Base-by-base conservation (phyloP, 2,888 invertebrate genomes). In the Psylliodes chrysocephalus region DNA sequence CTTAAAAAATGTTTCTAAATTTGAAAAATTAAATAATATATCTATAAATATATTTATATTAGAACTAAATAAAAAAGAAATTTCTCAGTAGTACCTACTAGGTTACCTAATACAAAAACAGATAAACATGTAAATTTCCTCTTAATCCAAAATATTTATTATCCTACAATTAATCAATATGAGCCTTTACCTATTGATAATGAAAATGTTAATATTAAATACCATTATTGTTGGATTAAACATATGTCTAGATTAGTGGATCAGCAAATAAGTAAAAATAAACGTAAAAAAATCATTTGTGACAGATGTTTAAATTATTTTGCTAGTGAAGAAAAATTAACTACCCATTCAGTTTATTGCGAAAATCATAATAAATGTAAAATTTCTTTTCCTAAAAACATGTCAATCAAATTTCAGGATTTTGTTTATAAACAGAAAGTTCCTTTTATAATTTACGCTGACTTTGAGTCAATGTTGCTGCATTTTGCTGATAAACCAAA, bases 291-390 rank as follows among this genome's bases (percentile, higher is more conserved):
- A 52, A 49, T 53, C 14, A 18, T 64, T 25, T 60, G 64, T 28
- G 68, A 70, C 67, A 35, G 68, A 47, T 73, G 70, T 57, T 25
- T 73, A n/a, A 63, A 69, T 47, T 70, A 71, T 51, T 74, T 71
- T 59, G 0, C 6, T 54, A 6, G 63, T 19, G 22, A 53, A 33
- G 40, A 51, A 17, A 51, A 30, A 18, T 57, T 63, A 18, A 44
- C 14, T 14, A 18, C 46, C 5, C 63, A 63, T 33, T 22, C 14
- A 14, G 42, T 15, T 14, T 28, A 28, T 15, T 63, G 51, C 47
- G 49, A 25, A 46, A 52, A 57, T 18, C 10, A 49, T 15, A 60
- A 64, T 40, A 38, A 64, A 0, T 60, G 46, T 30, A 56, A 54
- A 57, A 62, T 67, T 46, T 10, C 14, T 6, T 42, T 67, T 8